A percentile compares a stretch with the other conserved stretches of the same genome.
Conservation (phyloP, 2,113 vertebrate genomes). For the Anhinga rufa region DNA sequence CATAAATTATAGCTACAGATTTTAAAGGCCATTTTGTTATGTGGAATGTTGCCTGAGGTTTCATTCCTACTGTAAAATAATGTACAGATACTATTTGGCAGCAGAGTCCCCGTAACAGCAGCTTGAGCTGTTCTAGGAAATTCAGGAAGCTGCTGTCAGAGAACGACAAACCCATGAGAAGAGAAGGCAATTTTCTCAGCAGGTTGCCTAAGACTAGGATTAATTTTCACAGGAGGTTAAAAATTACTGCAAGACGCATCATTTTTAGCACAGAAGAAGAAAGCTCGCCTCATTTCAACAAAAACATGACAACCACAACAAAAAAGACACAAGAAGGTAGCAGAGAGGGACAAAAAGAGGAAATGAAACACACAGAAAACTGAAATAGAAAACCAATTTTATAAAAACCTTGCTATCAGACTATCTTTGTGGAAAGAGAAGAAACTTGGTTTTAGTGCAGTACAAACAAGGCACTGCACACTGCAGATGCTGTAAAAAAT, state of each 20-base stretch:
- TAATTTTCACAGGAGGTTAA: background rate
- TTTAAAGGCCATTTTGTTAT: background rate
- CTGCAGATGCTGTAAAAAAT: background rate
- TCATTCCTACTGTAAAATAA: background rate
- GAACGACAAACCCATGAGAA: fast-evolving
- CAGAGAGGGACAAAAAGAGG: background rate
- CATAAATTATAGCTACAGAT: background rate
- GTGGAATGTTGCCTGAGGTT: background rate
- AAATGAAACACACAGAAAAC: background rate
- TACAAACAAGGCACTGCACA: background rate
- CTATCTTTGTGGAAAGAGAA: background rate
- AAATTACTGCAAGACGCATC: fast-evolving
- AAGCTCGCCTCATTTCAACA: background rate
- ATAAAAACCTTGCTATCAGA: background rate
- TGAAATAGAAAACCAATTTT: background rate
- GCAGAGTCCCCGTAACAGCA: background rate
- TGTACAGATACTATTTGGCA: background rate
- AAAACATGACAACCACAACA: background rate
- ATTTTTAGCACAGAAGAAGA: background rate
- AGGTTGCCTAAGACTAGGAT: background rate
- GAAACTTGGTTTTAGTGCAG: background rate
- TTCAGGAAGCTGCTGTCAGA: background rate
- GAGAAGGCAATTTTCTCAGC: constrained; percentile 1
- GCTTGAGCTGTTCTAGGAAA: background rate
- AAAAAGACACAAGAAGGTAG: background rate